These are phyloP conservation scores for Temnothorax curvispinosus DNA, from an alignment of 1,140 invertebrate genomes.

Conservation along the genomic window DNA sequence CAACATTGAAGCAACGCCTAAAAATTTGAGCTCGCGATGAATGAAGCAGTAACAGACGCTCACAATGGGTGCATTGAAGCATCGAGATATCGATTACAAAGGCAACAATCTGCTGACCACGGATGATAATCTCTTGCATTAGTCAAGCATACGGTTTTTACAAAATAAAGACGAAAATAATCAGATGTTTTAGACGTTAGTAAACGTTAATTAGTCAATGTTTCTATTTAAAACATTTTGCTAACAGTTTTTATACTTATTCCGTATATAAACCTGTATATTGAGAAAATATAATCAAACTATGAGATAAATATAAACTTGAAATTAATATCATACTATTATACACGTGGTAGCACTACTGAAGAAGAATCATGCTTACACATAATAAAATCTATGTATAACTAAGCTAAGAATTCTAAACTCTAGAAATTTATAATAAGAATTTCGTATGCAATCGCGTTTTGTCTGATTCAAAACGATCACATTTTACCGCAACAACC, in stretches of 20 bases:
- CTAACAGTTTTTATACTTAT: neutral
- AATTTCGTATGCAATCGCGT: neutral
- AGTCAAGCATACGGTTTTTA: neutral
- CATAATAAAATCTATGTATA: neutral
- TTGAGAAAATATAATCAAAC: neutral
- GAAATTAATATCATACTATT: neutral
- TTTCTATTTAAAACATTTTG: neutral
- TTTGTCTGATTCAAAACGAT: neutral
- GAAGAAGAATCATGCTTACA: neutral
- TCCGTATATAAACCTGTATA: neutral
- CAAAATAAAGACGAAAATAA: neutral
- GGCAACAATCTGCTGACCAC: constrained; percentile 72
- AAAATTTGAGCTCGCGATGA: constrained; percentile 34
- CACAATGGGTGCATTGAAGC: constrained; percentile 79
- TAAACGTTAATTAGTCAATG: neutral
- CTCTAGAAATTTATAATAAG: too few species aligned
- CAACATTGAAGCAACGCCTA: neutral
- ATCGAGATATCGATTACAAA: constrained; percentile 78
- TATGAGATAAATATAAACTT: neutral
- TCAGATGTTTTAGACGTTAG: neutral
- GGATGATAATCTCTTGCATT: constrained; percentile 34
- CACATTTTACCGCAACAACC: neutral
- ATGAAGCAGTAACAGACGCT: constrained; percentile 47
- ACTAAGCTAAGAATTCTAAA: neutral
- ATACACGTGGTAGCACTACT: neutral